These are phyloP conservation scores for Eupithecia dodoneata DNA, from an alignment of 2,888 invertebrate genomes.

Conservation along the genomic window DNA sequence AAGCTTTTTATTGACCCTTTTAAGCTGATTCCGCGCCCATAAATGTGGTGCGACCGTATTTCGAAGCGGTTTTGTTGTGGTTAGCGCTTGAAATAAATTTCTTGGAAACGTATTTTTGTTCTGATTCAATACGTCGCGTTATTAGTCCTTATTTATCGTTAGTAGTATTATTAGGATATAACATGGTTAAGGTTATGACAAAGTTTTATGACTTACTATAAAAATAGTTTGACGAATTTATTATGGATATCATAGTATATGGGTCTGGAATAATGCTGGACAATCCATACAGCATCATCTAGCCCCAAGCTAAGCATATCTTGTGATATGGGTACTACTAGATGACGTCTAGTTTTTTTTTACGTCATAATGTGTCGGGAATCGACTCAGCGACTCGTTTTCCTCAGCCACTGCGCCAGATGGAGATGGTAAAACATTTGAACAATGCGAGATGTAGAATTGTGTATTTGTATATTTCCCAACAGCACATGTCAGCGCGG, in stretches of 20 bases:
- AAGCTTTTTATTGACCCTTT: neutral
- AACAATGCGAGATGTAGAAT: neutral
- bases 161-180: neutral
- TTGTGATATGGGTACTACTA: too few species aligned
- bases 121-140: conserved; percentile 8
- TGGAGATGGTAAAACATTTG: neutral
- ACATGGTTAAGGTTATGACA: neutral
- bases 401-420: neutral
- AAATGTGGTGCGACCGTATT: neutral
- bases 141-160: conserved; percentile 5
- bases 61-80: conserved; percentile 1
- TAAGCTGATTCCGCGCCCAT: neutral
- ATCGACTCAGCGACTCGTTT: neutral
- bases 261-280: too few species aligned
- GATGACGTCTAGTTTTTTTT: neutral
- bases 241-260: too few species aligned
- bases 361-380: neutral
- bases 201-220: neutral
- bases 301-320: too few species aligned
- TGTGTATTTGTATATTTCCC: conserved; percentile 14
- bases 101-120: conserved; percentile 16
- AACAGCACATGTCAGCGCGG: neutral
- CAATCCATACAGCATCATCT: too few species aligned
- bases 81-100: conserved; percentile 1
- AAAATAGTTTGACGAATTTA: too few species aligned